Evolutionary conservation across 2,797 vertebrate genomes (phyloP), one percentile per base, ranked within the genome.

Genomic region (Eulemur coronatus): DNA sequence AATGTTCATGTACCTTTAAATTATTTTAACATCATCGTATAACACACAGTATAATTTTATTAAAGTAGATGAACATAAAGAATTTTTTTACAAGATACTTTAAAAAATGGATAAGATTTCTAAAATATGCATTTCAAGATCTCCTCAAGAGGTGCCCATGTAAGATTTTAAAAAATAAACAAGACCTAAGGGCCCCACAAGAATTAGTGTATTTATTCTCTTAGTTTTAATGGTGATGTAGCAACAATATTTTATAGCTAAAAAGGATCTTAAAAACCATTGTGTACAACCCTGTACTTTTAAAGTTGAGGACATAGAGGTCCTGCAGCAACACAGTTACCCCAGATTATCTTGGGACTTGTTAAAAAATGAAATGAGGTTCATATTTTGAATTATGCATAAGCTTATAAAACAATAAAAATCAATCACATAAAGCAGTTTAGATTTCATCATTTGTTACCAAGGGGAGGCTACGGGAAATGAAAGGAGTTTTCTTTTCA

Each of bases 351-450:
- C 59, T 89, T 88, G 46, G 15, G 90, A 84, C 7, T 87, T 84
- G 41, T 93, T n/a, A 52, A 84, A 88, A 92, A 63, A 30, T 52
- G 52, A 84, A 94, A 63, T 79, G 46, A 43, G 46, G 13, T 24
- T 82, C 72, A 10, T 52, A 85, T 89, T 91, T 84, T 84, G 61
- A 7, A 86, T 72, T 55, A 91, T 24, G 41, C 5, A 57, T 67
- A 94, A 35, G 4, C 22, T 88, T 84, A 89, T 41, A 95, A 59
- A 90, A 76, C 9, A 96, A 43, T 59, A 93, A 88, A 88, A 75
- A 82, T 63, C 17, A 87, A 79, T 78, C n/a, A 92, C 86, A 59
- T 41, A 80, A 50, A 93, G 35, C 52, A 87, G 33, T 22, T 67
- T 78, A 43, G 28, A 67, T 86, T 13, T 89, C 80, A 78, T 50